phyloP scores from a whole-genome alignment of 2,888 invertebrate genomes.

The Keiferia lycopersicella region DNA sequence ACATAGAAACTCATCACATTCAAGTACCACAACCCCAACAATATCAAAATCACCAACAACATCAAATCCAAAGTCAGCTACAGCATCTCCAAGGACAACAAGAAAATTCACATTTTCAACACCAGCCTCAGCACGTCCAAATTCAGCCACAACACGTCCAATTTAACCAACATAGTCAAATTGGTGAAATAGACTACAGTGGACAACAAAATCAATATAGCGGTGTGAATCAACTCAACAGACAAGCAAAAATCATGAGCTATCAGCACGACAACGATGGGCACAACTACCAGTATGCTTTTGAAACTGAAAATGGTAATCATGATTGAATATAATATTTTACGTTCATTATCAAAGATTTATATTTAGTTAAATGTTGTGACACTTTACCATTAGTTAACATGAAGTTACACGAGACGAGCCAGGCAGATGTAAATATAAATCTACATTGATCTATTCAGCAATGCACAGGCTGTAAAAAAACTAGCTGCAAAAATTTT shows the following conservation, averaged over 20 bases:
- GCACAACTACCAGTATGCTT: conserved; percentile 70
- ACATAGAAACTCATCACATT: conserved; percentile 22
- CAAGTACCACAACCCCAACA: conserved; percentile 11
- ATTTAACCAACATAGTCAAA: conserved; percentile 6
- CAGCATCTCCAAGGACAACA: conserved; percentile 5
- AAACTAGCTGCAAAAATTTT: no score
- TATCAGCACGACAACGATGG: conserved; percentile 55
- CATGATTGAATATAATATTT: no score
- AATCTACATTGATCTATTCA: no score
- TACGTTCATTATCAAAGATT: no score
- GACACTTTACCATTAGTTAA: no score
- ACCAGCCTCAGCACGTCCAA: conserved; percentile 13
- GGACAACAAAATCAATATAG: conserved; percentile 6
- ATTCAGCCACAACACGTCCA: conserved; percentile 3
- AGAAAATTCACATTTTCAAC: background rate
- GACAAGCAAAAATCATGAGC: conserved; percentile 58
- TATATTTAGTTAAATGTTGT: no score
- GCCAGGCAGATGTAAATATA: no score
- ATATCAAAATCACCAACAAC: conserved; percentile 11
- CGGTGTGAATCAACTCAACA: conserved; percentile 38
- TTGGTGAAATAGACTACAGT: background rate
- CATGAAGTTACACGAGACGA: background rate
- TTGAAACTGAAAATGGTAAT: conserved; percentile 84
- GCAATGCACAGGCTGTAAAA: no score
- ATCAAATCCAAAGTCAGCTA: conserved; percentile 9